Base-by-base conservation (phyloP, 2,797 vertebrate species). In the Pantherophis vulpinus region DNA sequence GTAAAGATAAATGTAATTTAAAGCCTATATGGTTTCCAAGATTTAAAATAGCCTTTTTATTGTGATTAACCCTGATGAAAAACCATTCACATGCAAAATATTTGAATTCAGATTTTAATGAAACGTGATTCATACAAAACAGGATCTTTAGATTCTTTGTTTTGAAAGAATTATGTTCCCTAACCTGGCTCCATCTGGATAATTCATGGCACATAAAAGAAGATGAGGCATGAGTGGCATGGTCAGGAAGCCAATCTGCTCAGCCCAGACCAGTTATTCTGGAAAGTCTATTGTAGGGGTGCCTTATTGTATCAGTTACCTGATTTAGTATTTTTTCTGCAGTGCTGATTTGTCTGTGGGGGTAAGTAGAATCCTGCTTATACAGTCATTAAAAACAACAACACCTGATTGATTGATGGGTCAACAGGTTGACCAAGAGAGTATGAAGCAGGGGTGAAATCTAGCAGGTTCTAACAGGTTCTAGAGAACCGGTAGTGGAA, bases 1-100 rank as follows among this genome's bases (percentile, higher is more conserved):
- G 96, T 97, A 94, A 96, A 96, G 88, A 93, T 94, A 93, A 94
- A 91, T 96, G 96, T 96, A 95, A 97, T 96, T 97, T 93, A 96
- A 13, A 13, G 95, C 91, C 93, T 96, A 95, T 63, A 95, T 96
- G 91, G 95, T 96, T 95, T 92, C 94, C n/a, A 91, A 37, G 86
- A 90, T 95, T 94, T 95, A 90, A 94, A 93, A 61, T 94, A 96
- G 91, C 29, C 32, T 93, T 60, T 95, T 96, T 94, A 87, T 88
- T 94, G 55, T 94, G 95, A 3, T 0, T 95, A 27, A 95, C 97
- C 59, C 90, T 92, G 88, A 2, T 83, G 93, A 97, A 96, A 86
- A 94, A 94, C 0, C 88, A 94, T 97, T 96, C 94, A 93, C 87
- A 96, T 96, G 96, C 95, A 96, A 90, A 93, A 61, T 74, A 96